These are phyloP conservation scores for Melinopterus prodromus DNA, from an alignment of 2,888 invertebrate genomes.

Conservation along the genomic window DNA sequence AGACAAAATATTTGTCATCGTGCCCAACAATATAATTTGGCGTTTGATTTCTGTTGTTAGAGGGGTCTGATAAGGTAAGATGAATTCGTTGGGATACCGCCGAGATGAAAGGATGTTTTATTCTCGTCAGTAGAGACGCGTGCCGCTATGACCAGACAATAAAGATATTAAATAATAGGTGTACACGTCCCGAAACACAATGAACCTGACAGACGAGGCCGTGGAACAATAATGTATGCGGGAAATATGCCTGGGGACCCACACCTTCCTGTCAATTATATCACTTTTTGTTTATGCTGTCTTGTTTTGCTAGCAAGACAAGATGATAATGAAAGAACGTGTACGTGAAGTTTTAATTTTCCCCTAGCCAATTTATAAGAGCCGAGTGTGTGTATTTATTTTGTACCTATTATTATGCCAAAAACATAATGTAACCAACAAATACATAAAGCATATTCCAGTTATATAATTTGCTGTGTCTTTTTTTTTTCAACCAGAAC, in stretches of 20 bases:
- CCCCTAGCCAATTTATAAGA: not conserved
- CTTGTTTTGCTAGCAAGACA: not conserved
- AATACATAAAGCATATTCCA: no score
- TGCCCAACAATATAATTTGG: not conserved
- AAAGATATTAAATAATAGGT: conserved; percentile 4
- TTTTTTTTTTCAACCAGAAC: no score
- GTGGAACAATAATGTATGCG: not conserved
- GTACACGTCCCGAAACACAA: not conserved
- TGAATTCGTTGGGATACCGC: not conserved
- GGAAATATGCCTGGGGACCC: not conserved
- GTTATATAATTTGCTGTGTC: no score
- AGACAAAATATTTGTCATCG: not conserved
- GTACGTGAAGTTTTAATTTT: not conserved
- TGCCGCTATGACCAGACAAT: not conserved
- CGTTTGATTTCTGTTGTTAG: not conserved
- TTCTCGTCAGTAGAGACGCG: not conserved
- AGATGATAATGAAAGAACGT: not conserved
- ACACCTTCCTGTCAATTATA: not conserved
- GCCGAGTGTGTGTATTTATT: not conserved
- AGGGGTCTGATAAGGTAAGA: not conserved
- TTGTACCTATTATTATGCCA: not conserved
- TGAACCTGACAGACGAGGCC: not conserved
- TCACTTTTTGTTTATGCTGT: not conserved
- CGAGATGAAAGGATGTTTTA: conserved; percentile 4
- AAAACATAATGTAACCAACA: no score